phyloP scores from a whole-genome alignment of 2,113 vertebrate genomes.

The Scomber japonicus region DNA sequence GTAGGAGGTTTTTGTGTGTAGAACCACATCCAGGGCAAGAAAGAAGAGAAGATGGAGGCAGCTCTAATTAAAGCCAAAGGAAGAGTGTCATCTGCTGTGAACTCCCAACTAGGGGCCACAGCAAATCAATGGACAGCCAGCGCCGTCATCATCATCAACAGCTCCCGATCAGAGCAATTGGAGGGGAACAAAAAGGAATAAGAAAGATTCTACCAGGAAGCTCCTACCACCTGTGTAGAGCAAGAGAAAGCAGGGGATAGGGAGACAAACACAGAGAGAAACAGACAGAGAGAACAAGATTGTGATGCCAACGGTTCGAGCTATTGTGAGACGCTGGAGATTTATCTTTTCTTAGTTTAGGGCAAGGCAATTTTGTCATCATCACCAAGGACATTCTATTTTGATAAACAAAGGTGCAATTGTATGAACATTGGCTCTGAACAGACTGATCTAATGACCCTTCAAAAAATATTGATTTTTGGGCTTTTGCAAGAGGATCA shows the following conservation, averaged over 20 bases:
- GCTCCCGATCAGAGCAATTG: slow-evolving; percentile 80
- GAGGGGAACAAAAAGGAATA: slow-evolving; percentile 80
- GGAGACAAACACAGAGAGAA: slow-evolving; percentile 50
- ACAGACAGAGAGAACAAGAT: slow-evolving; percentile 56
- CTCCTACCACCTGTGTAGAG: slow-evolving; percentile 80
- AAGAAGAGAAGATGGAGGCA: slow-evolving; percentile 73
- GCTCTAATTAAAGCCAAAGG: slow-evolving; percentile 83
- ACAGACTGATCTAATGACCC: slow-evolving; percentile 66
- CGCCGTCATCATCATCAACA: slow-evolving; percentile 82
- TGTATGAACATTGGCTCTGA: slow-evolving; percentile 48
- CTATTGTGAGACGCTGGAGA: slow-evolving; percentile 51
- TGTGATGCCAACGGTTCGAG: slow-evolving; percentile 47
- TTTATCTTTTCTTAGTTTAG: slow-evolving; percentile 65
- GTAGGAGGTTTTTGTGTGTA: slow-evolving; percentile 70
- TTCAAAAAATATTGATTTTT: slow-evolving; percentile 63
- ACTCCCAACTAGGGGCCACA: slow-evolving; percentile 78
- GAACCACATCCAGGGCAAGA: slow-evolving; percentile 73
- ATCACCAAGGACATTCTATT: slow-evolving; percentile 69
- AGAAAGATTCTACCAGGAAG: slow-evolving; percentile 77
- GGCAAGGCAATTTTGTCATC: slow-evolving; percentile 70
- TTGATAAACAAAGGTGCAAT: slow-evolving; percentile 68
- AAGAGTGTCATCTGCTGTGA: slow-evolving; percentile 83
- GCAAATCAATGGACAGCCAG: slow-evolving; percentile 84
- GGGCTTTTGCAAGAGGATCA: slow-evolving; percentile 36
- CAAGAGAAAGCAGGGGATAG: slow-evolving; percentile 58